These are phyloP conservation scores for Zosterops pallidus DNA, from an alignment of 2,113 vertebrate genomes.

Conservation along the genomic window DNA sequence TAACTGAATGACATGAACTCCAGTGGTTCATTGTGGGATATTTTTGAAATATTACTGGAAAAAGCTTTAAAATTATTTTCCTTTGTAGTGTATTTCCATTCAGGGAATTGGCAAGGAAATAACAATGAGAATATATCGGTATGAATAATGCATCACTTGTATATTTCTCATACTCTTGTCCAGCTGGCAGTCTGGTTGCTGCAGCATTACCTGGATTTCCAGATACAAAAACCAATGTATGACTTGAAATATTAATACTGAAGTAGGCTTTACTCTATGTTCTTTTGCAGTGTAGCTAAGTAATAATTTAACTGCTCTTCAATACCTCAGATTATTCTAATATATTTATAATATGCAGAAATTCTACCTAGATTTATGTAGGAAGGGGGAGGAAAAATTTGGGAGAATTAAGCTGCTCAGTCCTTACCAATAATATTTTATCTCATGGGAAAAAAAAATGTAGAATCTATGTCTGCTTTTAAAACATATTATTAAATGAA, in stretches of 20 bases:
- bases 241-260: not conserved
- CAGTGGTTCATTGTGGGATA: not conserved
- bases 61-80: conserved; percentile 36
- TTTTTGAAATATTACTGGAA: conserved; percentile 46
- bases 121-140: conserved; percentile 31
- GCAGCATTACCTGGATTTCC: conserved; percentile 8
- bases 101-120: conserved; percentile 47
- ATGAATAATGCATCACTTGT: not conserved
- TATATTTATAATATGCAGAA: not conserved
- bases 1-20: conserved; percentile 24
- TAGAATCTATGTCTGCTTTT: not conserved
- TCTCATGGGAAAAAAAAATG: not conserved
- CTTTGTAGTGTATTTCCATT: conserved; percentile 57
- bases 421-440: not conserved
- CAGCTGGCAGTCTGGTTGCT: conserved; percentile 25
- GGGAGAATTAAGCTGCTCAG: not conserved
- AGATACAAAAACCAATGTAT: not conserved
- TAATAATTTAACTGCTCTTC: not conserved
- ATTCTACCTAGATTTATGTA: not conserved
- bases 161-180: not conserved
- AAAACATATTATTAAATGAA: not conserved
- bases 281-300: not conserved
- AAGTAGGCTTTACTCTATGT: not conserved
- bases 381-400: not conserved
- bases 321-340: not conserved